Percentiles rank a stretch among this genome's conserved stretches.
Evolutionary conservation across 2,113 vertebrate genomes (phyloP).

Genomic region (Ploceus nigricollis): DNA sequence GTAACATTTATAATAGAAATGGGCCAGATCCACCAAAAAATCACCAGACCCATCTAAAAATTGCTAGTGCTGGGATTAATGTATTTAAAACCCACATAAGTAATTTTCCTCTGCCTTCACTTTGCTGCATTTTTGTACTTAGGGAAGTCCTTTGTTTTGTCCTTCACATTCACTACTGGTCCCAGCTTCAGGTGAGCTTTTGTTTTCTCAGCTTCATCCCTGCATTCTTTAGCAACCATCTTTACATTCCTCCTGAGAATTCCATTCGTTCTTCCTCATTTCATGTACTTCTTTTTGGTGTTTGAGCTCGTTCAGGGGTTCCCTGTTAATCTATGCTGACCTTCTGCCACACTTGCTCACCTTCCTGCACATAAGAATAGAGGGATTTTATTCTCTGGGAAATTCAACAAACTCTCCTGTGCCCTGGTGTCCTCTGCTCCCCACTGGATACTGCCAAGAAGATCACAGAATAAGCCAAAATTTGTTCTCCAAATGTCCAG

Average conservation of each 20-base stretch:
- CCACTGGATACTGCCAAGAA: background rate
- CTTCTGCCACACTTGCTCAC: background rate
- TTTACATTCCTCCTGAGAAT: background rate
- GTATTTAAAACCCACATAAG: background rate
- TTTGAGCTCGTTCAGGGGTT: background rate
- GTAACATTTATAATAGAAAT: background rate
- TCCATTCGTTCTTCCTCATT: background rate
- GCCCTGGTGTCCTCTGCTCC: background rate
- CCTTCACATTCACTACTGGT: background rate
- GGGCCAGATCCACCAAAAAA: background rate
- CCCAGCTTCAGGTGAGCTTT: background rate
- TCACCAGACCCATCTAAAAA: background rate
- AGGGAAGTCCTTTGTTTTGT: background rate
- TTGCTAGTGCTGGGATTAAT: background rate
- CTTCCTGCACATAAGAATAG: background rate
- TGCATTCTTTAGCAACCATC: background rate
- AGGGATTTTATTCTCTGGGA: background rate
- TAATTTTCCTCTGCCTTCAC: background rate
- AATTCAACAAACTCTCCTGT: background rate
- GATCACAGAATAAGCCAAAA: background rate
- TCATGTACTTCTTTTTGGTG: background rate
- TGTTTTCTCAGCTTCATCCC: background rate
- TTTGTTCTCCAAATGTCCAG: background rate
- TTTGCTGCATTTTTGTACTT: background rate
- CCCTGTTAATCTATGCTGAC: background rate